phyloP scores from a whole-genome alignment of 2,797 vertebrate genomes.

The Furcifer pardalis region DNA sequence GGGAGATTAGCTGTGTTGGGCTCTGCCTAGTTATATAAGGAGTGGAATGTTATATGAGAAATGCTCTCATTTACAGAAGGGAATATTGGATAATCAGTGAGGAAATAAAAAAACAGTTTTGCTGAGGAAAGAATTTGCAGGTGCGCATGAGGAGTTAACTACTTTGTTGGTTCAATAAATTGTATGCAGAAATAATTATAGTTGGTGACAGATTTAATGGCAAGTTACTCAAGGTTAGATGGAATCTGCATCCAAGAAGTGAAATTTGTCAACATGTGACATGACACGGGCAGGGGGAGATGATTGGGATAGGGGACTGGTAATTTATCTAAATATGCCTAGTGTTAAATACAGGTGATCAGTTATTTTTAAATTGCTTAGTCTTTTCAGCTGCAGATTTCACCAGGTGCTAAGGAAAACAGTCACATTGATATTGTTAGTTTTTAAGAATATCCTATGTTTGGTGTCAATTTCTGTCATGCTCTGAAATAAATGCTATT shows the following conservation, averaged over 20 bases:
- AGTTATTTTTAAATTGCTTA: slow-evolving; percentile 71
- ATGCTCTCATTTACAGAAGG: slow-evolving; percentile 11
- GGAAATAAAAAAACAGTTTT: slow-evolving; percentile 37
- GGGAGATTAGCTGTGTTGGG: background rate
- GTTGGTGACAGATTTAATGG: slow-evolving; percentile 72
- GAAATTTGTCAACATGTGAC: slow-evolving; percentile 65
- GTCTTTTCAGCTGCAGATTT: slow-evolving; percentile 62
- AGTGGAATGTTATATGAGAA: background rate
- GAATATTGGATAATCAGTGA: slow-evolving; percentile 23
- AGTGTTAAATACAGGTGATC: slow-evolving; percentile 75
- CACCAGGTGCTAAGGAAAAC: slow-evolving; percentile 64
- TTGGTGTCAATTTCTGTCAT: slow-evolving; percentile 56
- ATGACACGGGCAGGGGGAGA: slow-evolving; percentile 60
- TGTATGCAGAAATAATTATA: slow-evolving; percentile 70
- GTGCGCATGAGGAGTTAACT: slow-evolving; percentile 34
- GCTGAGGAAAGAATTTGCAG: slow-evolving; percentile 47
- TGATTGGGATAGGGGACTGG: slow-evolving; percentile 65
- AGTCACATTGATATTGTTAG: slow-evolving; percentile 46
- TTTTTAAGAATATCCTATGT: slow-evolving; percentile 67
- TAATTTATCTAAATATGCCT: slow-evolving; percentile 79
- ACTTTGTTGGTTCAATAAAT: slow-evolving; percentile 67
- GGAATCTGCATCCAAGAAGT: slow-evolving; percentile 60
- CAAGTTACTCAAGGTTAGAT: slow-evolving; percentile 49
- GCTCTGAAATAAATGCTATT: slow-evolving; percentile 53
- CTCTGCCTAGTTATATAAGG: slow-evolving; percentile 7